Conservation (phyloP, 30 jellyfish, hydroid and myxozoan species). For the Aurelia aurita region DNA sequence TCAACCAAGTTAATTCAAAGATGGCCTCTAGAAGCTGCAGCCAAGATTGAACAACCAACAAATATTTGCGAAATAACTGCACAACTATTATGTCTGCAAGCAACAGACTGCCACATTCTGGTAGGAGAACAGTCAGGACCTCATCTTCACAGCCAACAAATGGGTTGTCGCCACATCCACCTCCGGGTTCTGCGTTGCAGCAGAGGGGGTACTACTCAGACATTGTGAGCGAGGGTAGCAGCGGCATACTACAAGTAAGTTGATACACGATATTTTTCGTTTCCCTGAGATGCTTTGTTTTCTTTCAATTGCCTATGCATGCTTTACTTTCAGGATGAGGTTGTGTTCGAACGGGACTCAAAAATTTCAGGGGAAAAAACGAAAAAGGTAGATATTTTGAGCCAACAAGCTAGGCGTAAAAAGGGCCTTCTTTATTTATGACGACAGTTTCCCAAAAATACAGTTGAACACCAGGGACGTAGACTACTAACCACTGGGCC, state of each 20-base stretch:
- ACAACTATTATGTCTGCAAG: conserved; percentile 16
- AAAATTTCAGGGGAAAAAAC: background rate
- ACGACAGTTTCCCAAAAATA: too few relatives aligned
- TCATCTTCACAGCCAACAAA: conserved; percentile 19
- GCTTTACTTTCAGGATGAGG: too few relatives aligned
- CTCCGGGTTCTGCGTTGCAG: conserved; percentile 30
- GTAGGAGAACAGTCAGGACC: conserved; percentile 14
- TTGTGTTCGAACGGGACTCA: background rate
- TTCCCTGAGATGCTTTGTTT: background rate
- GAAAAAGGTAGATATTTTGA: background rate
- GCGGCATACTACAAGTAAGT: conserved; percentile 41
- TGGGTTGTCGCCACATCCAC: conserved; percentile 1
- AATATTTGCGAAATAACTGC: background rate
- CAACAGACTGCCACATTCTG: conserved; percentile 17
- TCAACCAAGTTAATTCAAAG: too few relatives aligned
- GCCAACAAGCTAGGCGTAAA: too few relatives aligned
- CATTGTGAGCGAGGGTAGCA: conserved; percentile 47
- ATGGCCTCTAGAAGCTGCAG: too few relatives aligned
- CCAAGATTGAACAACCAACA: background rate
- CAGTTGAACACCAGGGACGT: too few relatives aligned
- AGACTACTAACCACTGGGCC: too few relatives aligned
- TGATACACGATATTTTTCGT: background rate
- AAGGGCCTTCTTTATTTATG: too few relatives aligned
- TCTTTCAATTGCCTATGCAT: background rate
- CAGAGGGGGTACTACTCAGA: conserved; percentile 96